These are phyloP conservation scores for Clivina fossor DNA, from an alignment of 2,888 invertebrate genomes.

Conservation along the genomic window DNA sequence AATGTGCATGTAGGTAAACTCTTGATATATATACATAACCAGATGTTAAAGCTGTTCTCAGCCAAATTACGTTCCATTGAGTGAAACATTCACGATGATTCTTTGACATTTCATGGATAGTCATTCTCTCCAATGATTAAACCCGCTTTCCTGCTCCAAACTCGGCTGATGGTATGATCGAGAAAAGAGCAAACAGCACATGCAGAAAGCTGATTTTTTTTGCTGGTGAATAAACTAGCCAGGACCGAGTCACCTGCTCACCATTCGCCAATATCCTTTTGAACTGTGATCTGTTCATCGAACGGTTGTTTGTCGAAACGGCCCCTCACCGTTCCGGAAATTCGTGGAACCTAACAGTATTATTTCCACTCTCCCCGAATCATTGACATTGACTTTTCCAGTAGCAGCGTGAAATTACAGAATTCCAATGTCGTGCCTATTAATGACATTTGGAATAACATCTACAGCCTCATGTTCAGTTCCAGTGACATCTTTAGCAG, in stretches of 20 bases:
- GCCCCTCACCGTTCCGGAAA: too few relatives aligned
- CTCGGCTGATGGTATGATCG: neutral
- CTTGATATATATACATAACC: too few relatives aligned
- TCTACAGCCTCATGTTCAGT: neutral
- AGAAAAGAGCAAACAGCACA: constrained; percentile 17
- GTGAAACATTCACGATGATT: constrained; percentile 10
- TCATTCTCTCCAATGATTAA: constrained; percentile 5
- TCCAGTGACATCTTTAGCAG: constrained; percentile 5
- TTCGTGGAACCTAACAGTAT: too few relatives aligned
- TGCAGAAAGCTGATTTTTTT: constrained; percentile 1
- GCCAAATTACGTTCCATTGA: constrained; percentile 4
- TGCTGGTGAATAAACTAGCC: too few relatives aligned
- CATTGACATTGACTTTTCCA: too few relatives aligned
- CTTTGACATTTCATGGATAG: constrained; percentile 2
- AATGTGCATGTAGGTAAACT: constrained; percentile 7
- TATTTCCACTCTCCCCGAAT: too few relatives aligned
- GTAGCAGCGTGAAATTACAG: neutral
- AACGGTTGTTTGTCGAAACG: too few relatives aligned
- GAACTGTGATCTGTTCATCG: too few relatives aligned
- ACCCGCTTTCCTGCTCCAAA: constrained; percentile 13
- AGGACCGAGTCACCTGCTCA: too few relatives aligned
- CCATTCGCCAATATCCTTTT: too few relatives aligned
- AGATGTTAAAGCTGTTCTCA: too few relatives aligned
- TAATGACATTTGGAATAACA: constrained; percentile 6
- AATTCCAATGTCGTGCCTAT: neutral